Conservation (phyloP, 2,888 invertebrate genomes). For the Epistrophella euchroma region DNA sequence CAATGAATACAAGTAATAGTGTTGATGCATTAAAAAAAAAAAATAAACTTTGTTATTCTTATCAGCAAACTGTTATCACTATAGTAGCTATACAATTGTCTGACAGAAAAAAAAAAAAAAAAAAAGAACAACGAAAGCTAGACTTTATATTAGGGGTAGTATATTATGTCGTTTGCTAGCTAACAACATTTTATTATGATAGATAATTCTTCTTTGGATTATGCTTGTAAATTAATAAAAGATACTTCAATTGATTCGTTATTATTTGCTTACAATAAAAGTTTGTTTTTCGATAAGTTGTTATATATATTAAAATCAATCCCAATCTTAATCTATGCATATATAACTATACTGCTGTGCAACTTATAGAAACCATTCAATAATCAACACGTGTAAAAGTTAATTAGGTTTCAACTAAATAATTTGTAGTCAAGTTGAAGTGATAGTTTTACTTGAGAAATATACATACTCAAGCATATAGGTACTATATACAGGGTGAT, state of each 20-base stretch:
- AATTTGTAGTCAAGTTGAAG: no score
- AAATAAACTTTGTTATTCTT: constrained; percentile 12
- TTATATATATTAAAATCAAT: constrained; percentile 8
- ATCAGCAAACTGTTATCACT: constrained; percentile 24
- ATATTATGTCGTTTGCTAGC: neutral
- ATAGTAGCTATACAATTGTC: constrained; percentile 3
- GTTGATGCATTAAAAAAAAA: constrained; percentile 6
- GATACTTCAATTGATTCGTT: constrained; percentile 29
- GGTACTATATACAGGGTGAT: no score
- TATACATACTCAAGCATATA: no score
- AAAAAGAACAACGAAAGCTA: neutral
- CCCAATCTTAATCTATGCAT: neutral
- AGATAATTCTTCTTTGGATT: constrained; percentile 17
- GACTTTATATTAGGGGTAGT: constrained; percentile 13
- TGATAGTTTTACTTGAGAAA: no score
- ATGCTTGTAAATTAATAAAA: constrained; percentile 29
- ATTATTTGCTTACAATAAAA: neutral
- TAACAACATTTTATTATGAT: constrained; percentile 4
- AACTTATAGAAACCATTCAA: no score
- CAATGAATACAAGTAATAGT: neutral
- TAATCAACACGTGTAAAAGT: no score
- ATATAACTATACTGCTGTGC: no score
- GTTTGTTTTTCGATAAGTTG: constrained; percentile 12
- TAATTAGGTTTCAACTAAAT: no score
- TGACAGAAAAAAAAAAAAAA: neutral